Percentiles rank a stretch among this genome's conserved stretches.
Evolutionary conservation across 2,113 vertebrate genomes (phyloP).

Genomic region (Austrofundulus limnaeus): DNA sequence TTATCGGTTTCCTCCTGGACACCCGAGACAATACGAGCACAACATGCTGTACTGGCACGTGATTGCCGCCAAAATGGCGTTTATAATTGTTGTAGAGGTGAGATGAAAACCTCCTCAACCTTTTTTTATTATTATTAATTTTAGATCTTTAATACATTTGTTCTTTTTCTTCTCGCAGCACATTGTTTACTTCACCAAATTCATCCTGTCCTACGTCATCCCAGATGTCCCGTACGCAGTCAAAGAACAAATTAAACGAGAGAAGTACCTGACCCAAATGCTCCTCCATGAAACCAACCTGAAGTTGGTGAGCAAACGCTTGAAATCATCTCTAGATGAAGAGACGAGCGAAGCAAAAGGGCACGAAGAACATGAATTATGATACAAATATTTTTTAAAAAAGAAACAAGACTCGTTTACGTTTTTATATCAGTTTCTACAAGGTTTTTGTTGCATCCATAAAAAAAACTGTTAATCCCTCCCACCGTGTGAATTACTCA

Average conservation of each 20-base stretch:
- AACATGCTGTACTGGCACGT: constrained; percentile 94
- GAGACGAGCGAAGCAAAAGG: not conserved
- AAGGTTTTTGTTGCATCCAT: not conserved
- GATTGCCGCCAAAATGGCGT: constrained; percentile 91
- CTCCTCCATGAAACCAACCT: constrained; percentile 88
- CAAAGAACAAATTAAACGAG: constrained; percentile 89
- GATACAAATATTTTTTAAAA: not conserved
- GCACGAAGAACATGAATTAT: constrained; percentile 41
- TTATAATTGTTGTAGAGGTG: constrained; percentile 93
- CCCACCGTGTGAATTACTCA: not conserved
- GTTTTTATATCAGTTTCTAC: not conserved
- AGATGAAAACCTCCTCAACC: constrained; percentile 7
- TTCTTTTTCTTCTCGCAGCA: constrained; percentile 78
- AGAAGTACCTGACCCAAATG: constrained; percentile 90
- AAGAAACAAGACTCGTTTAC: not conserved
- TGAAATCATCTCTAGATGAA: constrained; percentile 63
- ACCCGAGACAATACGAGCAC: constrained; percentile 84
- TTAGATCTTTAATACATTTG: not conserved
- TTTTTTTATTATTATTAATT: not conserved
- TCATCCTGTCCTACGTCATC: constrained; percentile 87
- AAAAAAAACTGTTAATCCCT: too few species aligned
- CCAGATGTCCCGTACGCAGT: constrained; percentile 87
- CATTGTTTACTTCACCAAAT: constrained; percentile 90
- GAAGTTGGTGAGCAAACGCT: constrained; percentile 79
- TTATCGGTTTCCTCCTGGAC: constrained; percentile 88